Evolutionary conservation across 2,888 invertebrate species (phyloP).

Genomic region (Apantesis nais): DNA sequence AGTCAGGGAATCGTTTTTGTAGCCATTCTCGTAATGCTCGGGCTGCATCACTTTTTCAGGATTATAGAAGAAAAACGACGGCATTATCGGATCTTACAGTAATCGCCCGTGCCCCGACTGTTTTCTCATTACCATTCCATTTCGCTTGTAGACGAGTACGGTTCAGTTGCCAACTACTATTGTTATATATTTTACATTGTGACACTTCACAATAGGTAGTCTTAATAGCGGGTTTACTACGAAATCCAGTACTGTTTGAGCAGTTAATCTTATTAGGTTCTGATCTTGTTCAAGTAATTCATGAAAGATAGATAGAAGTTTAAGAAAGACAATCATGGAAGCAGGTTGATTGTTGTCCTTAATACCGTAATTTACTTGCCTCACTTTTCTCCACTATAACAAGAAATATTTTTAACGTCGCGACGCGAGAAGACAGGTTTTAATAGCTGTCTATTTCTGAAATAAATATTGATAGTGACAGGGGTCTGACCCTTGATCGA

Average conservation of each 20-base stretch:
- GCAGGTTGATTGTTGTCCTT: conserved; percentile 30
- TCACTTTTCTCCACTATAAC: conserved; percentile 34
- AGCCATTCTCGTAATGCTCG: conserved; percentile 62
- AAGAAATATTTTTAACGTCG: conserved; percentile 38
- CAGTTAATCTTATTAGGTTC: conserved; percentile 23
- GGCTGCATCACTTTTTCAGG: conserved; percentile 78
- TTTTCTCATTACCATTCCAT: conserved; percentile 75
- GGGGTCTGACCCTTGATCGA: conserved; percentile 41
- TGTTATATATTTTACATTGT: conserved; percentile 22
- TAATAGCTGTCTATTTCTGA: conserved; percentile 44
- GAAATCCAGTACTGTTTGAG: conserved; percentile 23
- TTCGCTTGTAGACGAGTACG: conserved; percentile 48
- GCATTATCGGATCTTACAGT: conserved; percentile 80
- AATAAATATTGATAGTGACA: conserved; percentile 37
- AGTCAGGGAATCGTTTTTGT: conserved; percentile 66
- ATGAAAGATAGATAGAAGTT: conserved; percentile 15
- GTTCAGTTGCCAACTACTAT: conserved; percentile 27
- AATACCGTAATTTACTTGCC: conserved; percentile 44
- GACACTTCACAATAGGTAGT: conserved; percentile 18
- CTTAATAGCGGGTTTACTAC: conserved; percentile 29
- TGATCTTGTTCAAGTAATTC: conserved; percentile 18
- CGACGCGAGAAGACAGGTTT: conserved; percentile 34
- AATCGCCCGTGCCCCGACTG: conserved; percentile 69
- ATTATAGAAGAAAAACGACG: conserved; percentile 80
- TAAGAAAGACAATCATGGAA: conserved; percentile 35